Base-by-base conservation (phyloP, 2,888 invertebrate genomes). In the Chymomyza fuscimana region DNA sequence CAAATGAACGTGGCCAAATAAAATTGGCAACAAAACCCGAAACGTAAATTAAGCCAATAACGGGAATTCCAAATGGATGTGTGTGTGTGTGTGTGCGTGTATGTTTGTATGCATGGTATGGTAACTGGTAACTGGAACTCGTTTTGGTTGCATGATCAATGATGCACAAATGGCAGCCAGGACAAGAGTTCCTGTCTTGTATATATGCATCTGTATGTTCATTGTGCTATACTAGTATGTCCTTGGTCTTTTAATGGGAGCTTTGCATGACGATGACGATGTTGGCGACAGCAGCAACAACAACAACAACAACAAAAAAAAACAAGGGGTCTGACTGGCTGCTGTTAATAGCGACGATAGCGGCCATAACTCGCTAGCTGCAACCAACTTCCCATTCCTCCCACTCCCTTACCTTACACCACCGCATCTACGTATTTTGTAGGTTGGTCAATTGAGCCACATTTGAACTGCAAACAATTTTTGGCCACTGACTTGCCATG, bases 1-100 rank as follows among this genome's bases (percentile, higher is more conserved):
- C 25, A 12, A 12, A 22, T 22, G 22, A 22, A 15, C 59, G 70
- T 59, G 70, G 70, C 59, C 72, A 65, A 54, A 54, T 54, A 54
- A 54, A 54, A 54, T 22, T n/a, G n/a, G 22, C 9, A 54, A 22
- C 16, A 22, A 74, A 79, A 79, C 84, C 82, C 78, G 74, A 78
- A 84, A 81, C 81, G 86, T 80, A 82, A 86, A 85, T 85, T 82
- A 85, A 85, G 84, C 82, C 84, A 86, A 85, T 85, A 85, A 86
- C 77, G 71, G 67, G 71, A 63, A 65, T 61, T 70, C 56, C 69
- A 62, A 12, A n/a, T 60, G 69, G 1, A 29, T 51, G 51, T 51
- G 9, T 63, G 51, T 40, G 10, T 63, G 22, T 60, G 22, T 62
- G 68, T 62, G 40, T 50, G 63, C 46, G 68, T 59, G 36, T 25